A percentile compares a stretch with the other conserved stretches of the same genome.
These are phyloP conservation scores for Busseola fusca DNA, from an alignment of 2,888 invertebrate species.

Conservation along the genomic window DNA sequence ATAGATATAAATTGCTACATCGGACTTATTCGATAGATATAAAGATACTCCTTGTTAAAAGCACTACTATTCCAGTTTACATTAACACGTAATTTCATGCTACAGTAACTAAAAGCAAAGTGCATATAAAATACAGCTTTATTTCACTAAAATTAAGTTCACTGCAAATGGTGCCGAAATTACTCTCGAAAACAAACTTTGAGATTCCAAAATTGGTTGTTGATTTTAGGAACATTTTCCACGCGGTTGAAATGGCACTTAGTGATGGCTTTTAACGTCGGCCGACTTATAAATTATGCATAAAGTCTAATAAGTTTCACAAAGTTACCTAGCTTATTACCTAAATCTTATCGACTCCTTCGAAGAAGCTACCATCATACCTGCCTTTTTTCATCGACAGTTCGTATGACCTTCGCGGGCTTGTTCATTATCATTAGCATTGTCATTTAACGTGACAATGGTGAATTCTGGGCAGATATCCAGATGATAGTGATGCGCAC, in stretches of 20 bases:
- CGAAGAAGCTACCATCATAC: neutral
- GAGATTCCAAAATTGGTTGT: constrained; percentile 14
- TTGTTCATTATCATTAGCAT: too few species aligned
- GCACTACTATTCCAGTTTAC: neutral
- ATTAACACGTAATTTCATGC: constrained; percentile 21
- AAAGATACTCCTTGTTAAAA: neutral
- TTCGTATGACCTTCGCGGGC: too few species aligned
- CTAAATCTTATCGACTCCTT: neutral
- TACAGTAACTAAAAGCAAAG: constrained; percentile 22
- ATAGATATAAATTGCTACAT: too few species aligned
- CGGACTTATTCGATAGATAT: neutral
- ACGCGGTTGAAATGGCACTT: constrained; percentile 19
- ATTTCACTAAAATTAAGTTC: neutral
- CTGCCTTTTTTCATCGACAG: neutral
- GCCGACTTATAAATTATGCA: constrained; percentile 4
- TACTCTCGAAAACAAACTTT: constrained; percentile 10
- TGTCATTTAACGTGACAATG: too few species aligned
- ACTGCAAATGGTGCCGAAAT: constrained; percentile 16
- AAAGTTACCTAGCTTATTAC: neutral
- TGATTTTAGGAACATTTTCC: constrained; percentile 19
- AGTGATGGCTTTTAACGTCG: neutral
- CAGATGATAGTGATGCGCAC: too few species aligned
- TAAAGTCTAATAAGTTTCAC: neutral
- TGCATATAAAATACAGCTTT: constrained; percentile 20
- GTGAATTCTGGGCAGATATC: too few species aligned